Percentiles rank a stretch among this genome's conserved stretches.
Evolutionary conservation across 2,797 vertebrate species (phyloP).

Genomic region (Heteromormyrus szaboi): DNA sequence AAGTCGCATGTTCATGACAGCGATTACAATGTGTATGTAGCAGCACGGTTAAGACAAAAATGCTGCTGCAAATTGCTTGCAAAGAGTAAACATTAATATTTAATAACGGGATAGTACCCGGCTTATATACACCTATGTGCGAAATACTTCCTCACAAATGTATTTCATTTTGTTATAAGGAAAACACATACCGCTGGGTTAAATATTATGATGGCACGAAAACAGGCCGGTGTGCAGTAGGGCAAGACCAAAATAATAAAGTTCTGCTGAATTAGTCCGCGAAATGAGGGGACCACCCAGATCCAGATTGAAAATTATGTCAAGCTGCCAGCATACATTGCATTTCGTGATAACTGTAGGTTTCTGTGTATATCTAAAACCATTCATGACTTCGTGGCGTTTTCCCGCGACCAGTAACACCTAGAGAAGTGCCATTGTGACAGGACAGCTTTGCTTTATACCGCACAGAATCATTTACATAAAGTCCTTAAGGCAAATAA

Average conservation of each 20-base stretch:
- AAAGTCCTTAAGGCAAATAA: conserved; percentile 99
- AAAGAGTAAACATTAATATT: background rate
- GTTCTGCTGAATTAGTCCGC: background rate
- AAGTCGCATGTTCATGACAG: background rate
- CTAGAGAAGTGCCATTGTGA: conserved; percentile 66
- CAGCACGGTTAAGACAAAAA: background rate
- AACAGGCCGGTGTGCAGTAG: background rate
- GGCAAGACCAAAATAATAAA: background rate
- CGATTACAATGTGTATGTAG: background rate
- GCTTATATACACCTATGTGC: background rate
- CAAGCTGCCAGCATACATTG: background rate
- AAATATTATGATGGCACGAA: background rate
- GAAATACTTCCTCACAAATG: background rate
- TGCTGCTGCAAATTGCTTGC: background rate
- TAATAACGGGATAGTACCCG: background rate
- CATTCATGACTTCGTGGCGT: conserved; percentile 71
- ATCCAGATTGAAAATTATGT: background rate
- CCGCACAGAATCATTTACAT: conserved; percentile 99
- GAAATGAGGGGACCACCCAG: background rate
- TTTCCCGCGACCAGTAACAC: conserved; percentile 80
- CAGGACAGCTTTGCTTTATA: conserved; percentile 75
- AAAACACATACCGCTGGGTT: background rate
- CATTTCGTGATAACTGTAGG: background rate
- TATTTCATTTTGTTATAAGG: background rate
- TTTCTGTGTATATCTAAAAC: conserved; percentile 55